Evolutionary conservation across 2,113 vertebrate species (phyloP).

Genomic region (Larimichthys polyactis): DNA sequence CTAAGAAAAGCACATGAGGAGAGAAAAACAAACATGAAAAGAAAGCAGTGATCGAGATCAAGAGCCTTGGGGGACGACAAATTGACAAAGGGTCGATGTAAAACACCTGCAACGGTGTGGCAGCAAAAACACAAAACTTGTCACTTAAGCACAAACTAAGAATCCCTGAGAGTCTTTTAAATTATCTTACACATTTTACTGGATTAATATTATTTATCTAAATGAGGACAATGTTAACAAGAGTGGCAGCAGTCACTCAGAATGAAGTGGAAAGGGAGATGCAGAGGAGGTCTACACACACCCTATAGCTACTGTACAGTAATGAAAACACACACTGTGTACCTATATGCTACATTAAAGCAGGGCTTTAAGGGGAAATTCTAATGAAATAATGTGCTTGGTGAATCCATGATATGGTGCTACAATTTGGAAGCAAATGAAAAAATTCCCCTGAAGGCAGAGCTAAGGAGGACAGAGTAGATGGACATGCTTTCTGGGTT

Average conservation of each 20-base stretch:
- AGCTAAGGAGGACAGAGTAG: slow-evolving; percentile 22
- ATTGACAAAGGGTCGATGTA: background rate
- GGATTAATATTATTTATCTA: background rate
- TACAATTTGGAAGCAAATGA: slow-evolving; percentile 28
- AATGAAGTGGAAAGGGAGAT: background rate
- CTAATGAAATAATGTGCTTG: background rate
- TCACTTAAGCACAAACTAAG: background rate
- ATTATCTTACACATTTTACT: background rate
- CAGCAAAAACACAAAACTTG: background rate
- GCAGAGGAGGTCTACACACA: slow-evolving; percentile 4
- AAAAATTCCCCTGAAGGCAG: slow-evolving; percentile 28
- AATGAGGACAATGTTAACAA: background rate
- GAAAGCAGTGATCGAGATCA: background rate
- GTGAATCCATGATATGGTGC: slow-evolving; percentile 5
- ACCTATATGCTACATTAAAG: slow-evolving; percentile 8
- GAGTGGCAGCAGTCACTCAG: background rate
- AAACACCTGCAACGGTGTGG: background rate
- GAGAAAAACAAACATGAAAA: slow-evolving; percentile 14
- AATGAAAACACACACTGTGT: slow-evolving; percentile 9
- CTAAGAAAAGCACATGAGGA: slow-evolving; percentile 10
- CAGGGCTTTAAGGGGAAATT: slow-evolving; percentile 21
- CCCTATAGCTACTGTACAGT: background rate
- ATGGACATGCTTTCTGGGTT: slow-evolving; percentile 8
- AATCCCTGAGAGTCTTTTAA: background rate
- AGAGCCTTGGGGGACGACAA: background rate